Conservation (phyloP, 2,888 invertebrate species). For the Philopedon plagiatum region DNA sequence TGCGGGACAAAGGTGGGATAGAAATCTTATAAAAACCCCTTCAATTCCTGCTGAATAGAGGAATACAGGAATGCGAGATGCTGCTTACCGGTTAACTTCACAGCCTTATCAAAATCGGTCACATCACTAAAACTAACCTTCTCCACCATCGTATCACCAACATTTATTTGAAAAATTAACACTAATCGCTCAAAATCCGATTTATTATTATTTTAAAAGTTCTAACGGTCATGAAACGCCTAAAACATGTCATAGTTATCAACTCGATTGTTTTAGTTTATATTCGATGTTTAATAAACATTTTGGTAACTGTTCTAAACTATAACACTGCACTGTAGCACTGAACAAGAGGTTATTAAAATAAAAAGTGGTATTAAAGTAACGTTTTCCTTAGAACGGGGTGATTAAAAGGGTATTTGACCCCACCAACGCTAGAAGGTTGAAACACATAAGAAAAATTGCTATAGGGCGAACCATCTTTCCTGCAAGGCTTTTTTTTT, state of each 20-base stretch:
- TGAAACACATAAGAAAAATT: too few species aligned
- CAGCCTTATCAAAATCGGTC: slow-evolving; percentile 53
- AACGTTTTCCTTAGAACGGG: background rate
- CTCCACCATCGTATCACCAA: slow-evolving; percentile 5
- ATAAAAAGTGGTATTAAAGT: background rate
- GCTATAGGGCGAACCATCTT: too few species aligned
- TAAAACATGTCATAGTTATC: background rate
- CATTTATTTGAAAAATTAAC: slow-evolving; percentile 6
- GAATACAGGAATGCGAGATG: too few species aligned
- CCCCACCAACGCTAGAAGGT: too few species aligned
- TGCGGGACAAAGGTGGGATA: too few species aligned
- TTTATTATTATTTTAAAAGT: slow-evolving; percentile 4
- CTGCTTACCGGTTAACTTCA: slow-evolving; percentile 53
- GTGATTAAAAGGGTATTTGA: too few species aligned
- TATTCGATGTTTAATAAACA: background rate
- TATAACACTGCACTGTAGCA: background rate
- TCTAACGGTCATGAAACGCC: background rate
- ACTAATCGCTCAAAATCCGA: background rate
- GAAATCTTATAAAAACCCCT: too few species aligned
- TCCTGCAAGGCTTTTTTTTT: too few species aligned
- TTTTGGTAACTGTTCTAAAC: background rate
- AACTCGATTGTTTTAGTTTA: background rate
- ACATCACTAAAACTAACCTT: slow-evolving; percentile 26
- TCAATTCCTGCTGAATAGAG: too few species aligned
- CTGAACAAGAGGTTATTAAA: slow-evolving; percentile 4